These are phyloP conservation scores for Pithys albifrons DNA, from an alignment of 2,113 vertebrate species.

Conservation along the genomic window DNA sequence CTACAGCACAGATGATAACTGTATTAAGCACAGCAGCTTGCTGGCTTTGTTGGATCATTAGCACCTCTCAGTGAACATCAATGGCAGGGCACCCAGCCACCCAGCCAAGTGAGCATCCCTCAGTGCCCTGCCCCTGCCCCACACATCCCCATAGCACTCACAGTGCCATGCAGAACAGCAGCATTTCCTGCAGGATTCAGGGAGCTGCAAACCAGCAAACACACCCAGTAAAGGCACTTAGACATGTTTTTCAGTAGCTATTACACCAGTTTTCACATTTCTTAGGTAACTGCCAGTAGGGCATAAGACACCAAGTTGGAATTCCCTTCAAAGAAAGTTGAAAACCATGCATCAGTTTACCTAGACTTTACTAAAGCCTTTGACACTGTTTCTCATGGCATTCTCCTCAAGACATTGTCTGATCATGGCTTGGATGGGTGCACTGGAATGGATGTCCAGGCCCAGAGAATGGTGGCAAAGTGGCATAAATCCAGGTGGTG, in stretches of 20 bases:
- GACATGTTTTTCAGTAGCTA: fast-evolving
- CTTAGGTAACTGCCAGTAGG: background rate
- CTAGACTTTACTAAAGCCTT: background rate
- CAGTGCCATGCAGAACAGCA: background rate
- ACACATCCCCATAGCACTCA: background rate
- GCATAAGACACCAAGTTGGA: background rate
- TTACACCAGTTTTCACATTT: background rate
- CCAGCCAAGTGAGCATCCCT: background rate
- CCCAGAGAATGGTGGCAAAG: background rate
- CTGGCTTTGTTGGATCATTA: background rate
- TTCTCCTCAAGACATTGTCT: background rate
- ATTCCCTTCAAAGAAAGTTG: background rate
- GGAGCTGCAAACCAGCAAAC: background rate
- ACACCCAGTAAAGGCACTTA: background rate
- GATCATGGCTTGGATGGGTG: background rate
- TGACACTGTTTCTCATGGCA: background rate
- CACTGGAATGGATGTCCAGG: fast-evolving
- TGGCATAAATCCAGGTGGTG: background rate
- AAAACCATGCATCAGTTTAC: background rate
- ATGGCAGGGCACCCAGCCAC: background rate
- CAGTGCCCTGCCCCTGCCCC: background rate
- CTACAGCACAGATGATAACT: background rate
- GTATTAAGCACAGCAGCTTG: background rate
- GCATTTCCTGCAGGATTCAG: background rate
- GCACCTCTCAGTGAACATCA: background rate